Percentiles rank a stretch among this genome's conserved stretches.
Evolutionary conservation across 1,140 invertebrate genomes (phyloP).

Genomic region (Drosophila nigromelanica): DNA sequence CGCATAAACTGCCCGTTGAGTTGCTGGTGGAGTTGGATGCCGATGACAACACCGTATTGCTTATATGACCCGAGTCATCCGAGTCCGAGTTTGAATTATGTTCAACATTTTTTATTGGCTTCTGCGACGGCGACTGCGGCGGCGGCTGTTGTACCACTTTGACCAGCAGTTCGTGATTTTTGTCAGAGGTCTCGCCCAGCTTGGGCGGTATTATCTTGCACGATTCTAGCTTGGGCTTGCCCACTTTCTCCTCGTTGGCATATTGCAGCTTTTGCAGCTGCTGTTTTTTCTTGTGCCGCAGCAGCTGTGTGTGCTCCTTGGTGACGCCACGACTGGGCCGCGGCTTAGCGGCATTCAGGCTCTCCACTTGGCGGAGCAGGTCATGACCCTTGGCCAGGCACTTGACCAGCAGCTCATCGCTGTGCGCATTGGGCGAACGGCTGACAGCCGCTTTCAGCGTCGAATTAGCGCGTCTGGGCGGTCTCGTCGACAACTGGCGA

Average conservation of each 20-base stretch:
- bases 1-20: slow-evolving; percentile 67
- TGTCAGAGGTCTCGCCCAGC: slow-evolving; percentile 76
- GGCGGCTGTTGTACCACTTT: slow-evolving; percentile 61
- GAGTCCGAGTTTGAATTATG: slow-evolving; percentile 84
- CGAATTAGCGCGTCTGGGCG: slow-evolving; percentile 45
- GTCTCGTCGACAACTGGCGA: slow-evolving; percentile 28
- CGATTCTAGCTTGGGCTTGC: slow-evolving; percentile 69
- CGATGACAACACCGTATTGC: slow-evolving; percentile 84
- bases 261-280: slow-evolving; percentile 69
- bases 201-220: slow-evolving; percentile 81
- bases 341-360: slow-evolving; percentile 51
- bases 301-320: slow-evolving; percentile 54
- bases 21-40: slow-evolving; percentile 62
- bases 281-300: slow-evolving; percentile 62
- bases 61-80: slow-evolving; percentile 91
- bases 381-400: slow-evolving; percentile 81
- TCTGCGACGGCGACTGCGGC: slow-evolving; percentile 10
- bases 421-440: slow-evolving; percentile 41
- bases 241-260: slow-evolving; percentile 75
- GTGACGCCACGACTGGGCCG: slow-evolving; percentile 52
- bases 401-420: slow-evolving; percentile 78
- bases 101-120: slow-evolving; percentile 42
- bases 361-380: slow-evolving; percentile 80
- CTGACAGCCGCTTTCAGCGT: slow-evolving; percentile 31
- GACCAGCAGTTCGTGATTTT: slow-evolving; percentile 72